A percentile compares a stretch with the other conserved stretches of the same genome.
Evolutionary conservation across 2,888 invertebrate species (phyloP).

Genomic region (Drosophila peninsularis): DNA sequence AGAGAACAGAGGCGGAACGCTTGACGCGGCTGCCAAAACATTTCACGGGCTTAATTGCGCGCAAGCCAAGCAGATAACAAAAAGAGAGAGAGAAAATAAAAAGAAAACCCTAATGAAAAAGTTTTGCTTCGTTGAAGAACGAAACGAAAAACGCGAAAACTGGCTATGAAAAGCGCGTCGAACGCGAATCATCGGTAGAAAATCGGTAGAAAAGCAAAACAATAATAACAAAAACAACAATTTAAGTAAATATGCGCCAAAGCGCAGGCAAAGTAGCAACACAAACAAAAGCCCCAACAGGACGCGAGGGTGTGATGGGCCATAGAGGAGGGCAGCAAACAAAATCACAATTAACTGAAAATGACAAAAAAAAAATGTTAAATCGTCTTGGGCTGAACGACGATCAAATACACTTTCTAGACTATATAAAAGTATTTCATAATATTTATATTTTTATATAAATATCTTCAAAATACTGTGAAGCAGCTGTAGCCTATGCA

Average conservation of each 20-base stretch:
- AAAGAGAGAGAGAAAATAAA: constrained; percentile 18
- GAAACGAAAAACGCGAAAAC: constrained; percentile 32
- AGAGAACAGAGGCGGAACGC: not conserved
- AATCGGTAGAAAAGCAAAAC: constrained; percentile 60
- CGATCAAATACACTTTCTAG: constrained; percentile 18
- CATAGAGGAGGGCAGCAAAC: constrained; percentile 56
- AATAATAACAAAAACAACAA: constrained; percentile 66
- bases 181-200: too few relatives aligned
- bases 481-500: too few relatives aligned
- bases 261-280: constrained; percentile 68
- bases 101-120: constrained; percentile 69
- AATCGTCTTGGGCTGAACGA: not conserved
- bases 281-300: constrained; percentile 56
- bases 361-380: constrained; percentile 55
- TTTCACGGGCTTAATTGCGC: constrained; percentile 76
- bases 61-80: constrained; percentile 72
- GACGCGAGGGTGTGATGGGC: not conserved
- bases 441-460: too few relatives aligned
- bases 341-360: constrained; percentile 80
- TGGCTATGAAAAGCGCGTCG: constrained; percentile 58
- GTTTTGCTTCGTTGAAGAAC: constrained; percentile 48
- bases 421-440: too few relatives aligned
- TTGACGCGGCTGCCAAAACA: constrained; percentile 51
- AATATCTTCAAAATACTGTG: too few relatives aligned
- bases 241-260: constrained; percentile 71